These are phyloP conservation scores for Amphipoea lucens DNA, from an alignment of 2,888 invertebrate species.

Conservation along the genomic window DNA sequence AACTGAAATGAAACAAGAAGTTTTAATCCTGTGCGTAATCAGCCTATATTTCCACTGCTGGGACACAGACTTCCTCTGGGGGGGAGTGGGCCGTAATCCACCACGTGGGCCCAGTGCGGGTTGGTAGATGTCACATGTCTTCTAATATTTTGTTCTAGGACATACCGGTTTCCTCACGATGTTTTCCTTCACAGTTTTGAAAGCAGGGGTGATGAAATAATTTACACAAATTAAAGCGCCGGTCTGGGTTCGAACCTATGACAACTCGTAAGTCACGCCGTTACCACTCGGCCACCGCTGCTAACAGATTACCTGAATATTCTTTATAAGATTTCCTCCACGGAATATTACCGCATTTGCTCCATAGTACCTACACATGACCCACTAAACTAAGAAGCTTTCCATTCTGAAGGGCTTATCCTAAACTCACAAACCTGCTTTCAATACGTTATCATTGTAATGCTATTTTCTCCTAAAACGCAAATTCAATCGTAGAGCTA, in stretches of 20 bases:
- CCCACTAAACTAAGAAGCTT: conserved; percentile 14
- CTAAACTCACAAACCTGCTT: conserved; percentile 30
- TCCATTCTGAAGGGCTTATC: neutral
- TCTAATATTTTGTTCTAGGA: neutral
- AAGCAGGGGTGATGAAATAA: neutral
- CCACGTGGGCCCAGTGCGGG: neutral
- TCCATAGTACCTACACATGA: neutral
- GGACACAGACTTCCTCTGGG: neutral
- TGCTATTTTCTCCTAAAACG: neutral
- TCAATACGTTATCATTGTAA: conserved; percentile 1
- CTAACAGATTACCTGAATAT: neutral
- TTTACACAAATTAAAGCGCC: neutral
- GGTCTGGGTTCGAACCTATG: neutral
- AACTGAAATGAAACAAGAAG: neutral
- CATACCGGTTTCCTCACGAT: neutral
- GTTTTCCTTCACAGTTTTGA: neutral
- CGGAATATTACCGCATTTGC: neutral
- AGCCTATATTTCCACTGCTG: neutral
- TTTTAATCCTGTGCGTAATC: neutral
- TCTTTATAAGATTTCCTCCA: neutral
- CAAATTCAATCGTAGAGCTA: neutral
- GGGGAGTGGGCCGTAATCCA: neutral
- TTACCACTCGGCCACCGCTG: too few relatives aligned
- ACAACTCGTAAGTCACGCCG: neutral
- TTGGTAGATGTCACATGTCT: neutral